These are phyloP conservation scores for Dicyrtoma fusca DNA, from an alignment of 2,888 invertebrate species.

Conservation along the genomic window DNA sequence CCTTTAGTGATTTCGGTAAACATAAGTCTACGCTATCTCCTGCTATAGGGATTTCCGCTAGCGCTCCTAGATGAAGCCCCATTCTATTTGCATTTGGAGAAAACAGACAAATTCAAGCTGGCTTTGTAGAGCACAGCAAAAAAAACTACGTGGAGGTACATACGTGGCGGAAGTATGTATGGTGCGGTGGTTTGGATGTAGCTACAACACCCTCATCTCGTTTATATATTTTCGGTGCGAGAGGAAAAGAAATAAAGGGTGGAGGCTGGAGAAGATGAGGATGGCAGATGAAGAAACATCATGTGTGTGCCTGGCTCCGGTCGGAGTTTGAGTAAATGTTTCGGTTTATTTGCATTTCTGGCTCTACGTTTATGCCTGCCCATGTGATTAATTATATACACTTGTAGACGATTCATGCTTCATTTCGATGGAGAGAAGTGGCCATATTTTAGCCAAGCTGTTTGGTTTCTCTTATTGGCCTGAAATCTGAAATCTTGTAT, in stretches of 20 bases:
- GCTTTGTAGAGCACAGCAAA: background rate
- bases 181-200: background rate
- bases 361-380: constrained; percentile 42
- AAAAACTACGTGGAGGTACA: background rate
- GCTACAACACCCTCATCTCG: background rate
- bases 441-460: constrained; percentile 43
- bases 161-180: background rate
- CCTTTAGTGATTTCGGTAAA: too few relatives aligned
- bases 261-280: constrained; percentile 7
- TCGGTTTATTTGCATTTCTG: constrained; percentile 47
- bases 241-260: background rate
- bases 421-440: constrained; percentile 51
- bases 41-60: too few relatives aligned
- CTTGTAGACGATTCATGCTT: constrained; percentile 52
- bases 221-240: constrained; percentile 17
- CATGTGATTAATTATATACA: constrained; percentile 55
- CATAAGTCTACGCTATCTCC: too few relatives aligned
- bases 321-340: constrained; percentile 43
- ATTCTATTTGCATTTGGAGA: too few relatives aligned
- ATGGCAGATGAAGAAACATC: constrained; percentile 17
- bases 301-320: constrained; percentile 33
- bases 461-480: constrained; percentile 39
- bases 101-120: background rate
- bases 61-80: too few relatives aligned
- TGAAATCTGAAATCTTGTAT: constrained; percentile 30